Evolutionary conservation across 1,140 invertebrate species (phyloP), one percentile per base, ranked within the genome.

Genomic region (Danaus plexippus): DNA sequence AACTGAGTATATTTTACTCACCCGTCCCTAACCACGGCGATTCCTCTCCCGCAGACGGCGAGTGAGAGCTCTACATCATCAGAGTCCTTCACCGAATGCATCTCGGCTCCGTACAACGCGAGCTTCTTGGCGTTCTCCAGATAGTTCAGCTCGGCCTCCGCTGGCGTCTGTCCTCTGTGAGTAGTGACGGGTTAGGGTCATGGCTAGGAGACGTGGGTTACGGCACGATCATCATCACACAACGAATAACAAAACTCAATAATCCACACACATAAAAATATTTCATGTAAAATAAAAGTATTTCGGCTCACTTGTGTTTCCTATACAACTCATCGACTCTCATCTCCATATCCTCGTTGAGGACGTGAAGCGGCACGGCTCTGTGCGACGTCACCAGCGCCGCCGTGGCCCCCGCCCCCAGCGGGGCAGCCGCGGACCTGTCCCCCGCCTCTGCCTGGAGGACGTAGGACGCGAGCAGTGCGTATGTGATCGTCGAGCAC

Each of bases 71-170:
- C 94, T 4, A 97, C 93, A 43, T 93, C 94, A 75, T 97, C 95
- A 0, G 94, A 95, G 87, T 99, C 98, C 88, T 95, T 96, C 1
- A 96, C 97, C 43, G 92, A 91, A 88, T 99, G 97, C 60, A 98
- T 87, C 85, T 98, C 96, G 1, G 98, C 95, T 3, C 97, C 97
- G 75, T 99, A 99, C 94, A 98, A 95, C 0, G 97, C 93, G 71
- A 99, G 88, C 80, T 97, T 97, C 79, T 98, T 97, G 9, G 97
- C 97, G 87, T 98, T 99, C 83, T 99, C 97, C 63, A 99, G 88
- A 84, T 97, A 99, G 82, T 98, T 94, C n/a, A 98, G 79, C 80
- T 99, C 98, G 1, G 97, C 97, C 87, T 98, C 96, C 6, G 96
- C 96, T 44, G 97, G 97, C 15, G 95, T 96, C 88, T 98, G 96